Percentiles rank a stretch among this genome's conserved stretches.
These are phyloP conservation scores for Mus spicilegus DNA, from an alignment of 2,113 vertebrate genomes.

Conservation along the genomic window DNA sequence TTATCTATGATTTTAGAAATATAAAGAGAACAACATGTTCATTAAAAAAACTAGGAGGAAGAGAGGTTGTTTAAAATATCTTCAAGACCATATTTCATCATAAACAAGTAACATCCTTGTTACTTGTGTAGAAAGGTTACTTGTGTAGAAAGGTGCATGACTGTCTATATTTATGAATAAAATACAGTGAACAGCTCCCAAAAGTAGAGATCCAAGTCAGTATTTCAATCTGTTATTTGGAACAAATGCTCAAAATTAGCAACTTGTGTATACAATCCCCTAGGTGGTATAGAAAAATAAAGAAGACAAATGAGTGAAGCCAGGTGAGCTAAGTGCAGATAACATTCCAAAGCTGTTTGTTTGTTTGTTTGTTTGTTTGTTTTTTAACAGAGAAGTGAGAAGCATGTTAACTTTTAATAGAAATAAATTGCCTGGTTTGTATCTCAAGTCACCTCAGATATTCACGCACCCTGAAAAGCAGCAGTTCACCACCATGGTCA, in stretches of 20 bases:
- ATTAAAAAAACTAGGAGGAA: background rate
- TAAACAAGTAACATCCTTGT: no score
- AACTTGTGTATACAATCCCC: background rate
- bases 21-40: background rate
- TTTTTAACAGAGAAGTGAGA: background rate
- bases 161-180: background rate
- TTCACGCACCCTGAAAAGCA: background rate
- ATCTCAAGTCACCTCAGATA: background rate
- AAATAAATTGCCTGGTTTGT: no score
- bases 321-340: background rate
- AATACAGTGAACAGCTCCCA: background rate
- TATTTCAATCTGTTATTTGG: background rate
- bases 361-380: no score
- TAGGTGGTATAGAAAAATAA: background rate
- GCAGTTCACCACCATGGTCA: accelerated
- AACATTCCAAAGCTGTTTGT: background rate
- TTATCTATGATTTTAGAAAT: background rate
- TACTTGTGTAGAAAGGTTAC: background rate
- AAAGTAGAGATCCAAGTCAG: accelerated
- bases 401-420: background rate
- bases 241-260: background rate
- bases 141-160: background rate
- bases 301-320: background rate
- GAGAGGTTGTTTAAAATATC: background rate
- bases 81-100: background rate